Percentiles rank a stretch among this genome's conserved stretches.
These are phyloP conservation scores for Ptilorrhoa leucosticta DNA, from an alignment of 2,113 vertebrate species.

Conservation along the genomic window DNA sequence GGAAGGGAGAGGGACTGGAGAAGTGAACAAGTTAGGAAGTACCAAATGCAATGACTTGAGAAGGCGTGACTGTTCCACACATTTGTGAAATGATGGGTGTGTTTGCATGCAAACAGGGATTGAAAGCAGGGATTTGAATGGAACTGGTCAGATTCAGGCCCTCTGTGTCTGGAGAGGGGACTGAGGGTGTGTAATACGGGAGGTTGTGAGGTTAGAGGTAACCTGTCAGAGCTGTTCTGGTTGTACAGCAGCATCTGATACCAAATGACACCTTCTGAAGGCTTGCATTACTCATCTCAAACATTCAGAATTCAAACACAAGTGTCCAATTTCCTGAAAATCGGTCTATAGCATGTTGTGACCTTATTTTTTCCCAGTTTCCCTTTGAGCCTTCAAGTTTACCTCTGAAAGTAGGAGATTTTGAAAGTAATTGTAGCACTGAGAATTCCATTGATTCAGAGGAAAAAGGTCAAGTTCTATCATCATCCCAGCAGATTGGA, in stretches of 20 bases:
- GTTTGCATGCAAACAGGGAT: neutral
- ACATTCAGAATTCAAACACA: neutral
- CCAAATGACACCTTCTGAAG: neutral
- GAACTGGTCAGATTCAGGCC: neutral
- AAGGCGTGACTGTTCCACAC: neutral
- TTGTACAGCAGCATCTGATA: neutral
- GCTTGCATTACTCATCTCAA: neutral
- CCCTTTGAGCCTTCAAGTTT: neutral
- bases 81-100: neutral
- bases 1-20: neutral
- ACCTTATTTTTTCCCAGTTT: neutral
- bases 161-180: neutral
- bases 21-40: neutral
- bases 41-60: neutral
- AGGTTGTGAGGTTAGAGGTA: neutral
- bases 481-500: neutral
- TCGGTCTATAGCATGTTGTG: neutral
- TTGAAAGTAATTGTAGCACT: neutral
- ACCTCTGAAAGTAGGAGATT: neutral
- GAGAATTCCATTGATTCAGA: neutral
- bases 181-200: rapidly evolving
- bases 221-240: rapidly evolving
- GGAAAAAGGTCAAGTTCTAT: neutral
- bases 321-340: neutral
- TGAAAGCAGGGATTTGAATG: neutral